These are phyloP conservation scores for Pogonocichla stellata DNA, from an alignment of 2,113 vertebrate genomes.

Conservation along the genomic window DNA sequence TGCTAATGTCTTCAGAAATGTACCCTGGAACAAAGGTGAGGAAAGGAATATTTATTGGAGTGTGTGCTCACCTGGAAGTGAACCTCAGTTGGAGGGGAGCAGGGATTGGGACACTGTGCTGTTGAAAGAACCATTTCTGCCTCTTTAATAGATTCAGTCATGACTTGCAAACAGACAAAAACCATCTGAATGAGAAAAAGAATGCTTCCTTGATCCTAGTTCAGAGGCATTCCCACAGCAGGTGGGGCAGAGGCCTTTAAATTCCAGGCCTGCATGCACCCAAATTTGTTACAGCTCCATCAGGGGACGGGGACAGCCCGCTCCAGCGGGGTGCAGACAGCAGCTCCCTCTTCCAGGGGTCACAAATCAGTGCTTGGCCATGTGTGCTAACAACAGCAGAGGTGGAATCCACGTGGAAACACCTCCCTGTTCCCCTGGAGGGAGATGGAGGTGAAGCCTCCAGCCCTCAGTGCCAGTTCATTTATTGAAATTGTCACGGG, in stretches of 20 bases:
- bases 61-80: not conserved
- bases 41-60: not conserved
- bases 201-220: slow-evolving; percentile 62
- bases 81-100: not conserved
- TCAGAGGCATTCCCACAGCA: slow-evolving; percentile 64
- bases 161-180: slow-evolving; percentile 46
- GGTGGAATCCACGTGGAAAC: not conserved
- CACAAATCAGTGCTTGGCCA: not conserved
- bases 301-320: not conserved
- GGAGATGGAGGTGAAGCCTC: not conserved
- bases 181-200: slow-evolving; percentile 41
- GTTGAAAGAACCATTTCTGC: not conserved
- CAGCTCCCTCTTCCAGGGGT: not conserved
- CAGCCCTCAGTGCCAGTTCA: not conserved
- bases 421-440: not conserved
- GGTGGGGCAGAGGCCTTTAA: slow-evolving; percentile 55
- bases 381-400: not conserved
- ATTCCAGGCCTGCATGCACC: not conserved
- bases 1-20: slow-evolving; percentile 35
- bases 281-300: not conserved
- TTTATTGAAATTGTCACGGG: not conserved
- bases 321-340: not conserved
- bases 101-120: not conserved
- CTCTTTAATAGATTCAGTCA: not conserved
- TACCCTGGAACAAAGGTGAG: not conserved